Percentiles rank a stretch among this genome's conserved stretches.
Evolutionary conservation across 2,888 invertebrate genomes (phyloP).

Genomic region (Pyrrhosoma nymphula): DNA sequence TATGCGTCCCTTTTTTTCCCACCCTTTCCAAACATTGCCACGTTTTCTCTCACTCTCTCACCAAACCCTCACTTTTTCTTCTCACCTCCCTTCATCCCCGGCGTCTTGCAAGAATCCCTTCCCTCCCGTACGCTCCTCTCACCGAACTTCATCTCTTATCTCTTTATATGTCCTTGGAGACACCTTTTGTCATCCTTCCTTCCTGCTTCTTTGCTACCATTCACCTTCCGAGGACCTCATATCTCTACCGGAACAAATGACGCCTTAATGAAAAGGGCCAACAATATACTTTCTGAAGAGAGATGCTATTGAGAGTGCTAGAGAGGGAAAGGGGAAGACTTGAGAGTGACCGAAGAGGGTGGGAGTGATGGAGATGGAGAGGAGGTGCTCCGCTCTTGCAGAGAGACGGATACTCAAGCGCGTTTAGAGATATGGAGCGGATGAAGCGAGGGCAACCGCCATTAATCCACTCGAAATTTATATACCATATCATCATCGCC

Average conservation of each 20-base stretch:
- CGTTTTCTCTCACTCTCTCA: neutral
- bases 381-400: neutral
- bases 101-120: neutral
- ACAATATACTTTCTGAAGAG: neutral
- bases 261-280: constrained; percentile 30
- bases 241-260: constrained; percentile 24
- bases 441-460: neutral
- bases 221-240: constrained; percentile 14
- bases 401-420: neutral
- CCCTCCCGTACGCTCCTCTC: neutral
- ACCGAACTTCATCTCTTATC: constrained; percentile 12
- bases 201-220: neutral
- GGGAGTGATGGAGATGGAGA: neutral
- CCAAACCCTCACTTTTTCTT: neutral
- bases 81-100: neutral
- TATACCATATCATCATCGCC: neutral
- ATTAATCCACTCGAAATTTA: neutral
- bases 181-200: constrained; percentile 2
- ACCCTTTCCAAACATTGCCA: neutral
- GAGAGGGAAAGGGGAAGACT: neutral
- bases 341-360: neutral
- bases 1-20: neutral
- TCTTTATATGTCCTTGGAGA: constrained; percentile 3
- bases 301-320: neutral
- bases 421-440: neutral